Conservation (phyloP, 2,113 vertebrate species). For the Phylloscopus trochilus region DNA sequence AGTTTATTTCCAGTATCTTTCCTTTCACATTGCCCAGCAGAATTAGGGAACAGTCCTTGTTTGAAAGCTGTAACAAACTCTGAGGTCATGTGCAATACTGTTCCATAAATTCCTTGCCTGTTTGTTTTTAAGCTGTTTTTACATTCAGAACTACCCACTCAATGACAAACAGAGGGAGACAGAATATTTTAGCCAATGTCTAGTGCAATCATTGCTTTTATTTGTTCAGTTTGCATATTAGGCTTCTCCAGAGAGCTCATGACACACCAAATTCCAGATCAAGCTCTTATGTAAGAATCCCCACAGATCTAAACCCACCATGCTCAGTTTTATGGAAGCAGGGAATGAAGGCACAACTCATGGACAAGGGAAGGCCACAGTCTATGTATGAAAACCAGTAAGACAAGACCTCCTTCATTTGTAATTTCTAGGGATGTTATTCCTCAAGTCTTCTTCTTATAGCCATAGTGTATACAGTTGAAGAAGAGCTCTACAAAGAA, state of each 20-base stretch:
- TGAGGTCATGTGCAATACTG: neutral
- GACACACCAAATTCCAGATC: neutral
- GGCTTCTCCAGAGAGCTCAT: neutral
- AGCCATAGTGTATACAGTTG: neutral
- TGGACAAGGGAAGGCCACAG: too few species aligned
- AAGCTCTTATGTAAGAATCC: neutral
- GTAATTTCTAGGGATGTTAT: neutral
- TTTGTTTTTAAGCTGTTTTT: neutral
- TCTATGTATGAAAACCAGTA: neutral
- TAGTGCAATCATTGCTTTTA: neutral
- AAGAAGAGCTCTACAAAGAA: neutral
- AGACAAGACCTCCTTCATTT: neutral
- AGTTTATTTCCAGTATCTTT: neutral
- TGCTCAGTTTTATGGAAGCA: neutral
- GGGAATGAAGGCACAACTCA: neutral
- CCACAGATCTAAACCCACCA: neutral
- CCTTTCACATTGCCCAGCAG: neutral
- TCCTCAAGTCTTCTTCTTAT: neutral
- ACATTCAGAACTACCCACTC: neutral
- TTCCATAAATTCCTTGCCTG: neutral
- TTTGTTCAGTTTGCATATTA: neutral
- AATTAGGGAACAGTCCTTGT: neutral
- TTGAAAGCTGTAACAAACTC: neutral
- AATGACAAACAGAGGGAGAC: neutral
- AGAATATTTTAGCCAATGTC: neutral